phyloP scores from a whole-genome alignment of 2,888 invertebrate species.

The Homarus gammarus region DNA sequence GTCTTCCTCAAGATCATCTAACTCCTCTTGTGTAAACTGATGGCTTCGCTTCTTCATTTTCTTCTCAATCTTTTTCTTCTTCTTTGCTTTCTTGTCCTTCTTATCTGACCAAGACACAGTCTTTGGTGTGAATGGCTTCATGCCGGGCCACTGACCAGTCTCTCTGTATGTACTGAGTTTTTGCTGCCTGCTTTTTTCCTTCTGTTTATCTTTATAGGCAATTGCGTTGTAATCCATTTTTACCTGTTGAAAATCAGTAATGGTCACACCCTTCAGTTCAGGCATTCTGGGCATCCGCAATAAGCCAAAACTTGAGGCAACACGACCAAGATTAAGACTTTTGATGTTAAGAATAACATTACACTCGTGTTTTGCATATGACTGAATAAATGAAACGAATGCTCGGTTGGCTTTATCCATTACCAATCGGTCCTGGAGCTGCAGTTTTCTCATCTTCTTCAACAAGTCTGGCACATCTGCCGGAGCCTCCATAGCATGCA shows the following conservation, averaged over 20 bases:
- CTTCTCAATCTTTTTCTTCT: constrained; percentile 85
- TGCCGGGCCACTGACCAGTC: constrained; percentile 88
- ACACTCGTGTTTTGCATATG: constrained; percentile 97
- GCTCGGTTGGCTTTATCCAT: constrained; percentile 94
- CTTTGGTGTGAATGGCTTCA: constrained; percentile 82
- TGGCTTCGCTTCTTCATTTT: constrained; percentile 85
- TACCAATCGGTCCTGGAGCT: constrained; percentile 86
- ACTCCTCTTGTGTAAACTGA: constrained; percentile 79
- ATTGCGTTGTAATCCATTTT: constrained; percentile 87
- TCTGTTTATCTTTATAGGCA: constrained; percentile 86
- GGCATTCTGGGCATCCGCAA: constrained; percentile 96
- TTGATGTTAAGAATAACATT: constrained; percentile 91
- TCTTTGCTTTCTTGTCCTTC: constrained; percentile 81
- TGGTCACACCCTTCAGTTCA: constrained; percentile 87
- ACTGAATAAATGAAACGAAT: constrained; percentile 95
- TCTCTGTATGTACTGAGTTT: constrained; percentile 86
- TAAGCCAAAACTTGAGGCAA: constrained; percentile 94
- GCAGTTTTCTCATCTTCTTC: constrained; percentile 84
- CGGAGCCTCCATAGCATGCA: constrained; percentile 78
- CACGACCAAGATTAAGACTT: constrained; percentile 90
- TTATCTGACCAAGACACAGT: constrained; percentile 80
- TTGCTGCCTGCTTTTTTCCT: constrained; percentile 86
- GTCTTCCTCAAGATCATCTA: constrained; percentile 81
- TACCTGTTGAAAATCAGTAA: constrained; percentile 82
- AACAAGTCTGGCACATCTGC: constrained; percentile 76